Base-by-base conservation (phyloP, 2,888 invertebrate species). In the Nomada goodeniana region DNA sequence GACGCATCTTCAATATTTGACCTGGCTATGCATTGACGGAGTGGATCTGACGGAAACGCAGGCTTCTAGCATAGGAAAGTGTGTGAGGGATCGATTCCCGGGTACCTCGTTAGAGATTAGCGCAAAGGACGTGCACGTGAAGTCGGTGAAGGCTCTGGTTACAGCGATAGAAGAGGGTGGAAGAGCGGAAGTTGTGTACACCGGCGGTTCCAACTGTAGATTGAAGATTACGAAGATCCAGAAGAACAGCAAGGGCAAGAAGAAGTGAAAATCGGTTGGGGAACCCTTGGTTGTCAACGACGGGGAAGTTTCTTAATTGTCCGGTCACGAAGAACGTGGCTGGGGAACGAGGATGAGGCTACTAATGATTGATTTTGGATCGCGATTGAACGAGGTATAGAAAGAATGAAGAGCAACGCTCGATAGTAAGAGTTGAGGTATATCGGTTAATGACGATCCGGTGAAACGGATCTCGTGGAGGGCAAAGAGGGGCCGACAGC, bases 1-100 rank as follows among this genome's bases (percentile, higher is more conserved):
- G 4, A 91, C 92, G 2, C 93, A 92, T 74, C 86, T 94, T 36
- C 92, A 92, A 65, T 91, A 91, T 57, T 89, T 94, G 23, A 92
- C 92, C 10, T 93, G 93, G 93, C 88, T 94, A 52, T 93, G 93
- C 68, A 88, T 94, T 57, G 93, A 93, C 82, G 93, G 93, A 1
- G 89, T 94, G 29, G 91, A 91, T 69, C 83, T 94, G 50, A 91
- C 91, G 15, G 91, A 93, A 44, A 86, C 82, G 13, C 94, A 94
- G 73, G 93, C 93, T 0, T 76, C 90, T 9, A 91, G 91, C 5
- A 85, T 94, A 23, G 94, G 94, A 2, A 94, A 94, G 80, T 93
- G 92, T 76, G 90, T 94, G 59, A 89, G 94, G 47, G 94, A 94
- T 71, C 89, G 93, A 26, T 94, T 92, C 78, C 91, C 93, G 2